Evolutionary conservation across 2,888 invertebrate species (phyloP).

Genomic region (Lottia scabra): DNA sequence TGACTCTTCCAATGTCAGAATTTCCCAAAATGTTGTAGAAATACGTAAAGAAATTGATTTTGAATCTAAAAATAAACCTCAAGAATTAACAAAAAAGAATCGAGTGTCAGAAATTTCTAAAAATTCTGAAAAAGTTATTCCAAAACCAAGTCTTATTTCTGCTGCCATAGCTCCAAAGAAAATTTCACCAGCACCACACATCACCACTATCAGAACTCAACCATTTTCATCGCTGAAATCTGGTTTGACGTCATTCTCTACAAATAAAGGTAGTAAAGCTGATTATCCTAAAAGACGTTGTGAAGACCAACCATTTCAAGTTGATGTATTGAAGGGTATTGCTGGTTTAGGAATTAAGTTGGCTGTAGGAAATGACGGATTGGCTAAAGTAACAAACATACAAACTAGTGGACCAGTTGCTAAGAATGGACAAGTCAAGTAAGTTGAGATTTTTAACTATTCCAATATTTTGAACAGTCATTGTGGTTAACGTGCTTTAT

Average conservation of each 20-base stretch:
- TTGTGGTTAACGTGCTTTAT: too few relatives aligned
- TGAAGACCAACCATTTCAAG: constrained; percentile 57
- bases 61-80: not conserved
- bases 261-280: constrained; percentile 24
- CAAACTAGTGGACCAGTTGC: constrained; percentile 58
- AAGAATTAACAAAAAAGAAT: not conserved
- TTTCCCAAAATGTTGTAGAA: not conserved
- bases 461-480: too few relatives aligned
- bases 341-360: constrained; percentile 64
- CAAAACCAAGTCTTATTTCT: not conserved
- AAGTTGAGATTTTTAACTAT: constrained; percentile 25
- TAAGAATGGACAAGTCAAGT: constrained; percentile 61
- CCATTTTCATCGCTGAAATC: not conserved
- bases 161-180: not conserved
- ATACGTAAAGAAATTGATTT: not conserved
- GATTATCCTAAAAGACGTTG: constrained; percentile 47
- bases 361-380: constrained; percentile 47
- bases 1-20: not conserved
- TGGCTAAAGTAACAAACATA: constrained; percentile 52
- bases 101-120: not conserved
- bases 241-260: not conserved
- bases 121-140: not conserved
- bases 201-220: not conserved
- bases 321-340: constrained; percentile 62
- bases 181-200: not conserved